Base-by-base conservation (phyloP, 1,140 invertebrate genomes). In the Metaphire vulgaris region DNA sequence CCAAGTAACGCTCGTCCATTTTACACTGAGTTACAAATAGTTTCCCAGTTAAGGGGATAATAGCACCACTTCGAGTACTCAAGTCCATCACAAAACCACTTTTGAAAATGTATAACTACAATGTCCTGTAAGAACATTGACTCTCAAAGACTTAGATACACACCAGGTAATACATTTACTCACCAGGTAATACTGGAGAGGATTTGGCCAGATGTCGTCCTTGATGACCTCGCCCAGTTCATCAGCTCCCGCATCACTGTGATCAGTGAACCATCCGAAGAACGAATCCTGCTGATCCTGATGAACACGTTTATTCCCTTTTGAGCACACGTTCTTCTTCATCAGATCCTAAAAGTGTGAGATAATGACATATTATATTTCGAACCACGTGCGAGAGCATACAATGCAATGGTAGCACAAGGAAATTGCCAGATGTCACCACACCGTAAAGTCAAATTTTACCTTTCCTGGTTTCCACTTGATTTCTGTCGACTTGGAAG, bases 141-240 rank as follows among this genome's bases (percentile, higher is more conserved):
- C n/a, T n/a, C n/a, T n/a, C n/a, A n/a, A n/a, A n/a, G n/a, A n/a
- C n/a, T n/a, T n/a, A n/a, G n/a, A n/a, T n/a, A n/a, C n/a, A n/a
- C n/a, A n/a, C n/a, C n/a, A n/a, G n/a, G n/a, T n/a, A n/a, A n/a
- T n/a, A n/a, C n/a, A n/a, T n/a, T n/a, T n/a, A 82, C 90, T 90
- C 82, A 92, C 91, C 79, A 95, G 85, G 86, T 92, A 94, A 88
- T 94, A 95, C 87, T 94, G 93, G 76, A 96, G 88, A 75, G 93
- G 93, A 88, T 96, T 96, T 69, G 92, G 91, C 93, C 93, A 96
- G 83, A 96, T 90, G 83, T 95, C 93, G 84, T 95, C 93, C 86
- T 95, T 95, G 80, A 91, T 90, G 12, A 90, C 84, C 78, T 87
- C 86, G 30, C 86, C 86, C 28, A 87, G 78, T 72, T 87, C 86